Conservation (phyloP, 1,140 invertebrate genomes). For the Vanessa atalanta region DNA sequence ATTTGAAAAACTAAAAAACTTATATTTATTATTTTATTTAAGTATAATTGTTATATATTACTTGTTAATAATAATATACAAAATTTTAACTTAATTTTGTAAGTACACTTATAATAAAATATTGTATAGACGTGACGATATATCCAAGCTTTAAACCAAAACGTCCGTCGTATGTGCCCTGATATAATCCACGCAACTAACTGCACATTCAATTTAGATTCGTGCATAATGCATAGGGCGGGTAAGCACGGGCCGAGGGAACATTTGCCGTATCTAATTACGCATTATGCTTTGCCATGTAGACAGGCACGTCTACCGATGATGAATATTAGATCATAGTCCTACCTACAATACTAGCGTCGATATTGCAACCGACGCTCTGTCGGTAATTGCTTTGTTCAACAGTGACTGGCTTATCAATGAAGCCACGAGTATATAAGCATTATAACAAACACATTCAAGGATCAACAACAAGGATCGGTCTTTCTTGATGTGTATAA, state of each 20-base stretch:
- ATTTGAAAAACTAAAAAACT: no score
- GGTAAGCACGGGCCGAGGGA: conserved; percentile 53
- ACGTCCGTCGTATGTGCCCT: conserved; percentile 14
- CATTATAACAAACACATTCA: background rate
- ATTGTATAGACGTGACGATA: conserved; percentile 1
- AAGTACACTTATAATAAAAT: background rate
- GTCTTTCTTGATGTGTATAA: background rate
- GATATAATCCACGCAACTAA: conserved; percentile 67
- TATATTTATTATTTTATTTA: no score
- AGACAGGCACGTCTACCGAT: conserved; percentile 68
- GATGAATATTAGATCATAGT: conserved; percentile 76
- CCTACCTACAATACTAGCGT: conserved; percentile 57
- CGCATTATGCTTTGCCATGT: conserved; percentile 76
- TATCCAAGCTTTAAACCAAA: conserved; percentile 13
- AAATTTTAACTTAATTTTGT: no score
- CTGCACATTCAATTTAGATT: conserved; percentile 77
- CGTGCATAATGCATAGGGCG: conserved; percentile 74
- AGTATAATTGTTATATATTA: no score
- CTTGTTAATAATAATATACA: no score
- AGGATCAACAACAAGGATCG: background rate
- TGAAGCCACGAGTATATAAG: background rate
- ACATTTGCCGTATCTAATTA: conserved; percentile 76
- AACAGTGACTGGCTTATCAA: conserved; percentile 27
- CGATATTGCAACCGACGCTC: conserved; percentile 64
- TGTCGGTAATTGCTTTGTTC: conserved; percentile 62